These are phyloP conservation scores for Thera obeliscata DNA, from an alignment of 2,888 invertebrate species.

Conservation along the genomic window DNA sequence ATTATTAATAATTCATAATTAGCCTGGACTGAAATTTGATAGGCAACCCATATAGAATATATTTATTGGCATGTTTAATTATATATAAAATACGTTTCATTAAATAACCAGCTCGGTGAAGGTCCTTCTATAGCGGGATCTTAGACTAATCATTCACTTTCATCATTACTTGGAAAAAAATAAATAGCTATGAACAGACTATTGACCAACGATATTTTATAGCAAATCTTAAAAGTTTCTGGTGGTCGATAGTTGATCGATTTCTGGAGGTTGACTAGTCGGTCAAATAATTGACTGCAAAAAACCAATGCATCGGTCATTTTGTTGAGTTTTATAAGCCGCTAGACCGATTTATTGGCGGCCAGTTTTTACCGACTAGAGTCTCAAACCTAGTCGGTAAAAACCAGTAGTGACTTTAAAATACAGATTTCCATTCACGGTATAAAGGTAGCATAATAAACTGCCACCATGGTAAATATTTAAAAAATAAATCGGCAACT, in stretches of 20 bases:
- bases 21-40: too few species aligned
- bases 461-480: constrained; percentile 29
- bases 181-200: constrained; percentile 21
- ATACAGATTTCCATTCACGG: constrained; percentile 8
- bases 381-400: neutral
- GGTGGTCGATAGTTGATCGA: neutral
- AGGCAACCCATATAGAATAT: too few species aligned
- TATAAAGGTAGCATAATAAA: constrained; percentile 14
- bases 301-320: neutral
- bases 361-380: too few species aligned
- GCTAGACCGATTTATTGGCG: neutral
- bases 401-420: constrained; percentile 12
- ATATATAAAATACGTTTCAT: too few species aligned
- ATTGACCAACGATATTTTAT: neutral
- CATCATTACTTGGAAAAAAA: constrained; percentile 19
- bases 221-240: neutral
- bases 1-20: too few species aligned
- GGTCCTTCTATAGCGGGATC: too few species aligned
- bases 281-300: neutral
- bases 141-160: too few species aligned
- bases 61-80: too few species aligned
- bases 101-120: too few species aligned
- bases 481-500: constrained; percentile 39
- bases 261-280: neutral
- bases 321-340: neutral